Evolutionary conservation across 2,797 vertebrate species (phyloP).

Genomic region (Pempheris klunzingeri): DNA sequence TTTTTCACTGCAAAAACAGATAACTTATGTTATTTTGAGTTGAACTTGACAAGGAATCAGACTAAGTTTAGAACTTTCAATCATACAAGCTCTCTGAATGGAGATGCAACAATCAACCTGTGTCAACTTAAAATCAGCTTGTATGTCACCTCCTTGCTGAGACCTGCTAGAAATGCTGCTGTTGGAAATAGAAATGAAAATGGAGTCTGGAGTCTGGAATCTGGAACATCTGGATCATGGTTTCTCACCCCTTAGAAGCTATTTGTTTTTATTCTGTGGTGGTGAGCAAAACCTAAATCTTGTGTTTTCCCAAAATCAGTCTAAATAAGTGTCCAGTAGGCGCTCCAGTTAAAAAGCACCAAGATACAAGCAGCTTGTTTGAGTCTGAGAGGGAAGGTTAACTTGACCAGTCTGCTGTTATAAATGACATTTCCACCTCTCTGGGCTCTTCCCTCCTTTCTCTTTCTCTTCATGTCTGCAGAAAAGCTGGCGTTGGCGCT

Average conservation of each 20-base stretch:
- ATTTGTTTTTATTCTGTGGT: background rate
- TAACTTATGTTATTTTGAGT: background rate
- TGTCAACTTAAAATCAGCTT: background rate
- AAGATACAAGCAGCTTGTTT: slow-evolving; percentile 10
- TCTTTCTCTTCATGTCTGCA: slow-evolving; percentile 40
- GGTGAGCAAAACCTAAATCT: background rate
- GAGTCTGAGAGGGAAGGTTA: slow-evolving; percentile 29
- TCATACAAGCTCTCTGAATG: background rate
- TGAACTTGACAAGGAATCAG: background rate
- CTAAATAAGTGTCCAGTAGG: background rate
- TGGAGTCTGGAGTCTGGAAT: background rate
- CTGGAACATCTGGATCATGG: background rate
- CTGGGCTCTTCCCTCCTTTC: slow-evolving; percentile 20
- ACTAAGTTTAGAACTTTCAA: background rate
- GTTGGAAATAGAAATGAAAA: background rate
- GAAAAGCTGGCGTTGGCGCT: slow-evolving; percentile 20
- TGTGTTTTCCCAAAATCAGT: slow-evolving; percentile 1
- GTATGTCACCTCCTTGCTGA: background rate
- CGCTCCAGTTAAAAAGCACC: slow-evolving; percentile 18
- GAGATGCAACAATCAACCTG: background rate
- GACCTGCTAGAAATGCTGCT: background rate
- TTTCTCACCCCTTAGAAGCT: background rate
- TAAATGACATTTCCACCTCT: slow-evolving; percentile 65
- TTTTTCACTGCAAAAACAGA: background rate
- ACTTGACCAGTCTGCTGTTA: slow-evolving; percentile 46